Conservation (phyloP, 1,140 invertebrate species). For the Radopholus similis region DNA sequence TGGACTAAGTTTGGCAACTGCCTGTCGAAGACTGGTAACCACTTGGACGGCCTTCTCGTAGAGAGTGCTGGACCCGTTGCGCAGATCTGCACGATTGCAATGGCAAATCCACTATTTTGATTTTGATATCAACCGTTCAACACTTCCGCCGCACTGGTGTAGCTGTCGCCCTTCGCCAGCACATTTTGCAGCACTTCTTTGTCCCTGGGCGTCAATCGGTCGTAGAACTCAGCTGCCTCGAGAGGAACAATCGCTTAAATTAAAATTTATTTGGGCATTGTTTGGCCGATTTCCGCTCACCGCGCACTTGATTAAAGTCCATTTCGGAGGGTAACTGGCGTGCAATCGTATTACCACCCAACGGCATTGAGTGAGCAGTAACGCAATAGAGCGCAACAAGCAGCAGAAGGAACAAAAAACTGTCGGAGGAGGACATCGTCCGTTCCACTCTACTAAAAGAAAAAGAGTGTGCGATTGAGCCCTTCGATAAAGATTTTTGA, state of each 20-base stretch:
- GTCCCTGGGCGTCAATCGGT: conserved; percentile 34
- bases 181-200: conserved; percentile 37
- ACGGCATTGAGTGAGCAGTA: neutral
- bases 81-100: conserved; percentile 12
- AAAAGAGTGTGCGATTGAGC: too few relatives aligned
- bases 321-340: conserved; percentile 7
- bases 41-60: conserved; percentile 41
- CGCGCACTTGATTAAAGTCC: conserved; percentile 17
- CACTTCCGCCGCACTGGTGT: conserved; percentile 25
- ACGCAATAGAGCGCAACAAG: neutral
- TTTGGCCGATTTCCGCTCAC: neutral
- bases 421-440: neutral
- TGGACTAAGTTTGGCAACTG: conserved; percentile 32
- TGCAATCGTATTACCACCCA: too few relatives aligned
- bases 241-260: conserved; percentile 36
- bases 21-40: conserved; percentile 33
- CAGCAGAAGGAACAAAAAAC: neutral
- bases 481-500: too few relatives aligned
- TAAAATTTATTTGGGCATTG: neutral
- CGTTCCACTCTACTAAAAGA: too few relatives aligned
- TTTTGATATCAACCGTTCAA: neutral
- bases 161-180: conserved; percentile 27
- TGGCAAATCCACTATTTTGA: neutral
- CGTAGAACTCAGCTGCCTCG: conserved; percentile 38
- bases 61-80: conserved; percentile 37